Evolutionary conservation across 2,113 vertebrate genomes (phyloP).

Genomic region (Dryoscopus gambensis): DNA sequence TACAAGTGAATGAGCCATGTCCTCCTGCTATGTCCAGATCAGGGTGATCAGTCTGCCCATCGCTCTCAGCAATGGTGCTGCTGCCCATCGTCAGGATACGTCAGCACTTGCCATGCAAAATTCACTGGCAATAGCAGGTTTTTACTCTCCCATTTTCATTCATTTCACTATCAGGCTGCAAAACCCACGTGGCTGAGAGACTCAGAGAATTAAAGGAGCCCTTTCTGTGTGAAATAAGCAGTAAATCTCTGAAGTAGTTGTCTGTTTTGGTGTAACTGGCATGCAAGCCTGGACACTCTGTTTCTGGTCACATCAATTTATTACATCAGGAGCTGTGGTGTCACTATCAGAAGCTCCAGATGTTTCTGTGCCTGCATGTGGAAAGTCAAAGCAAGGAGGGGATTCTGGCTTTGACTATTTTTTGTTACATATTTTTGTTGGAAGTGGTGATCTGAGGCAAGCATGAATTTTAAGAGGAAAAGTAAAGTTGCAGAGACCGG

Average conservation of each 20-base stretch:
- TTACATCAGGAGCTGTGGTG: background rate
- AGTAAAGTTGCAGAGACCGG: background rate
- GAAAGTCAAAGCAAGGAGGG: background rate
- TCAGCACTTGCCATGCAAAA: background rate
- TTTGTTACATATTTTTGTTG: background rate
- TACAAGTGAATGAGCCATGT: background rate
- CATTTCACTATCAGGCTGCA: background rate
- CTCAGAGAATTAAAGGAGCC: background rate
- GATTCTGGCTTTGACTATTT: background rate
- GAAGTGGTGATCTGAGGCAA: background rate
- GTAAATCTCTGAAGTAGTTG: background rate
- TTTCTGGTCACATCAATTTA: background rate
- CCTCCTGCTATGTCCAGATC: background rate
- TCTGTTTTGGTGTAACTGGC: background rate
- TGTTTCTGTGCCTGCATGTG: background rate
- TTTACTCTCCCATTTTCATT: background rate
- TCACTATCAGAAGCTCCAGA: background rate
- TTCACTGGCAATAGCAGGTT: background rate
- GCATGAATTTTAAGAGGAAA: background rate
- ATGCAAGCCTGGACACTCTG: background rate
- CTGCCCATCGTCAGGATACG: rapidly evolving
- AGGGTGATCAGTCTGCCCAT: background rate
- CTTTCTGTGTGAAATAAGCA: background rate
- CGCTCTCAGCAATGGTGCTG: background rate
- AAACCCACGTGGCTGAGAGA: background rate